Percentiles rank a stretch among this genome's conserved stretches.
phyloP scores from a whole-genome alignment of 2,797 vertebrate species.

The Bucorvus abyssinicus region DNA sequence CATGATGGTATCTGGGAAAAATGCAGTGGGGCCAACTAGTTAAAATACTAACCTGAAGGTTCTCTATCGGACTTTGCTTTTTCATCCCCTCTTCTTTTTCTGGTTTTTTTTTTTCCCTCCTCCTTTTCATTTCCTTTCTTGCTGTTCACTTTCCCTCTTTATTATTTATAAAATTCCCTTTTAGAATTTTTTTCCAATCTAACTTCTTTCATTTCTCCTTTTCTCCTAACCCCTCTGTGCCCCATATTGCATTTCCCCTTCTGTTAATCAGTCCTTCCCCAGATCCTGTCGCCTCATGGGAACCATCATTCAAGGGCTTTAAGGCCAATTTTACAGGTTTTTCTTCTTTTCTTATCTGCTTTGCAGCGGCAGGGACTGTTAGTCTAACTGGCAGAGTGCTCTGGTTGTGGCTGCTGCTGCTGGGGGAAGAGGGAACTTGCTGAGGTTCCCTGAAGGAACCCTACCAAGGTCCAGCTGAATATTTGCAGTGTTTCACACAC shows the following conservation, averaged over 20 bases:
- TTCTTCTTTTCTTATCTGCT: not conserved
- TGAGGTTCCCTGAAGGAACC: not conserved
- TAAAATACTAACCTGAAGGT: not conserved
- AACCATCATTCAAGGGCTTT: not conserved
- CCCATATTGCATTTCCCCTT: not conserved
- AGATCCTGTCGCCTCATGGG: not conserved
- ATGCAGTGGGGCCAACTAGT: not conserved
- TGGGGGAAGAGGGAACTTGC: not conserved
- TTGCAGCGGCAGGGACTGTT: not conserved
- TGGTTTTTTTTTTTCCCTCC: not conserved
- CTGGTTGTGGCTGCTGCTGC: not conserved
- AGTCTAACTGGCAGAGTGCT: not conserved
- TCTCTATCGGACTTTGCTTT: not conserved
- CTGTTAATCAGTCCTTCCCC: not conserved
- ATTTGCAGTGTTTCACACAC: not conserved
- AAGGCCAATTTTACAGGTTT: not conserved
- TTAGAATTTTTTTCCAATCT: not conserved
- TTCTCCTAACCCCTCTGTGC: not conserved
- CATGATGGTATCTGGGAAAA: not conserved
- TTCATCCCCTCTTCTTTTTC: not conserved
- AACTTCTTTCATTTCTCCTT: not conserved
- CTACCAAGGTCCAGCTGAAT: not conserved
- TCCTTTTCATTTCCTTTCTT: not conserved
- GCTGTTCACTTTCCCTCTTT: not conserved
- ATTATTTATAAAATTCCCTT: constrained; percentile 12